Evolutionary conservation across 2,888 invertebrate species (phyloP).

Genomic region (Cheilosia pagana): DNA sequence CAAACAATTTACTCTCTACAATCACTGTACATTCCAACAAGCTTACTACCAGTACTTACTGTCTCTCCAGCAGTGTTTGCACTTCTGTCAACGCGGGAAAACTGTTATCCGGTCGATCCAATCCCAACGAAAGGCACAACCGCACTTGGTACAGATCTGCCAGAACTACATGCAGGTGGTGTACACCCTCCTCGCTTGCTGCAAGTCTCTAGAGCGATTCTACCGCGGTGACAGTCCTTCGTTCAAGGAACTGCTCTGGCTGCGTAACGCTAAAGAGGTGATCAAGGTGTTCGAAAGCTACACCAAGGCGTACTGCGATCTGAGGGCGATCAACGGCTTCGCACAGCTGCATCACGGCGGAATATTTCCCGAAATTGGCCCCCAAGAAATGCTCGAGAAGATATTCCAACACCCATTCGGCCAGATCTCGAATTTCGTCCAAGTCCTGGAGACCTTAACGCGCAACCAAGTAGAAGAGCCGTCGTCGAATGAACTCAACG

Average conservation of each 20-base stretch:
- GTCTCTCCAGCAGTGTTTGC: slow-evolving; percentile 79
- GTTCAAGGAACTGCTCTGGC: slow-evolving; percentile 88
- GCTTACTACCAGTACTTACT: slow-evolving; percentile 78
- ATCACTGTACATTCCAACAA: slow-evolving; percentile 78
- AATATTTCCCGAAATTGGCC: neutral
- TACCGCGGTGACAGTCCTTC: slow-evolving; percentile 87
- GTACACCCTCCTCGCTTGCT: slow-evolving; percentile 87
- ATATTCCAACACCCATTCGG: slow-evolving; percentile 81
- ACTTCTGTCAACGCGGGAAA: slow-evolving; percentile 62
- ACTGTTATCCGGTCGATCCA: slow-evolving; percentile 65
- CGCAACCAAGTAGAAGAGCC: slow-evolving; percentile 36
- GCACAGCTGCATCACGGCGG: slow-evolving; percentile 83
- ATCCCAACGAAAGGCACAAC: slow-evolving; percentile 61
- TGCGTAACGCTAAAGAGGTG: slow-evolving; percentile 89
- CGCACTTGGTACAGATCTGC: slow-evolving; percentile 82
- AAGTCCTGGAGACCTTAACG: slow-evolving; percentile 79
- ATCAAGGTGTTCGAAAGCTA: slow-evolving; percentile 89
- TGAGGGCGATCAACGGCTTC: slow-evolving; percentile 89
- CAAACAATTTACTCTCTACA: slow-evolving; percentile 79
- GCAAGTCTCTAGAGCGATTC: slow-evolving; percentile 88
- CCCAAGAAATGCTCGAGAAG: slow-evolving; percentile 74
- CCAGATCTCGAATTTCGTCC: slow-evolving; percentile 79
- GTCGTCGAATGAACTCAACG: slow-evolving; percentile 77
- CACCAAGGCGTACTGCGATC: slow-evolving; percentile 88
- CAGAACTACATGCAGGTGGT: slow-evolving; percentile 88